Conservation (phyloP, 2,888 invertebrate genomes). For the Lithophane ornitopus region DNA sequence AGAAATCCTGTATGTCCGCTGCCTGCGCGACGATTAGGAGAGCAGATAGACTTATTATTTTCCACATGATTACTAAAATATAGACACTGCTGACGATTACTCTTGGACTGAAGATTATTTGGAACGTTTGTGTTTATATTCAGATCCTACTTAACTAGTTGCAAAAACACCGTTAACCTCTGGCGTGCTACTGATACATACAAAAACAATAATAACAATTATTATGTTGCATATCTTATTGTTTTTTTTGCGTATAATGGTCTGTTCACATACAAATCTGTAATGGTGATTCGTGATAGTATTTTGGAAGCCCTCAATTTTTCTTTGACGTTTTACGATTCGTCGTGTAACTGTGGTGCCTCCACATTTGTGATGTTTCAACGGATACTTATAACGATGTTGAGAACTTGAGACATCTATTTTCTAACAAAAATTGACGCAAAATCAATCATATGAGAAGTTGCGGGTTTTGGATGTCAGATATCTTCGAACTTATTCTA, state of each 20-base stretch:
- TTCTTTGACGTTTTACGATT: background rate
- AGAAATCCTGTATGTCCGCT: constrained; percentile 9
- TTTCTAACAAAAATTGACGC: background rate
- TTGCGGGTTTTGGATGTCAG: background rate
- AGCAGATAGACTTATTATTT: constrained; percentile 16
- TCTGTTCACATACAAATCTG: background rate
- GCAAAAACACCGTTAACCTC: constrained; percentile 27
- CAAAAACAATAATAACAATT: background rate
- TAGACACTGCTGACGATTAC: background rate
- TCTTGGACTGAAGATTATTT: constrained; percentile 2
- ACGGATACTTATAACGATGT: background rate
- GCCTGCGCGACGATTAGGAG: constrained; percentile 28
- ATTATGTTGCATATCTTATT: background rate
- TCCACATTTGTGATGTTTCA: background rate
- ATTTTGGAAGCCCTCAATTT: background rate
- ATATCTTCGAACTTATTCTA: background rate
- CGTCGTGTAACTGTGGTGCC: background rate
- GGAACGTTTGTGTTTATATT: constrained; percentile 20
- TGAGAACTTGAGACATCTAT: background rate
- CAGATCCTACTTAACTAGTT: background rate
- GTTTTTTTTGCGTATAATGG: background rate
- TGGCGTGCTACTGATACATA: constrained; percentile 12
- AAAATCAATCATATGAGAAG: background rate
- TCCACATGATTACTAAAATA: constrained; percentile 40
- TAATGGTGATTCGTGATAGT: background rate